A percentile compares a stretch with the other conserved stretches of the same genome.
Evolutionary conservation across 1,140 invertebrate genomes (phyloP).

Genomic region (Pseudomyrmex sp.): DNA sequence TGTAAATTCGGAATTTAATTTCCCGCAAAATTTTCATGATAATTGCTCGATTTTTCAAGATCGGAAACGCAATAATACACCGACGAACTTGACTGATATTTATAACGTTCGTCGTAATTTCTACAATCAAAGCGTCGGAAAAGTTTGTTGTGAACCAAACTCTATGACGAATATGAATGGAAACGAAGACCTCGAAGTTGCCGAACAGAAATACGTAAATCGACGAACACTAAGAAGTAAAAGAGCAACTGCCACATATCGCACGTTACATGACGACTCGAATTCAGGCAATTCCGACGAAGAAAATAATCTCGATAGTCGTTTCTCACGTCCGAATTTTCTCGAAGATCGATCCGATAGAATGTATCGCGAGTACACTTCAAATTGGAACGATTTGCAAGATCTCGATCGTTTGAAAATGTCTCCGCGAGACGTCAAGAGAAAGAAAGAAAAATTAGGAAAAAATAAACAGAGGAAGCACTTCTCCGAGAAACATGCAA

Average conservation of each 20-base stretch:
- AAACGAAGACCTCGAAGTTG: slow-evolving; percentile 16
- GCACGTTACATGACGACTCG: slow-evolving; percentile 49
- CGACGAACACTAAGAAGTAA: slow-evolving; percentile 10
- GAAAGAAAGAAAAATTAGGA: neutral
- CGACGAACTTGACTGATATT: neutral
- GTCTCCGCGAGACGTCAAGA: neutral
- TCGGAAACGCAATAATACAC: neutral
- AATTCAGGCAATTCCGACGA: slow-evolving; percentile 15
- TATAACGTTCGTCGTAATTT: neutral
- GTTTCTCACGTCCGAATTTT: neutral
- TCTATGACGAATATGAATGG: neutral
- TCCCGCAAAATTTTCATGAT: neutral
- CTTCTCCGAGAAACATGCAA: neutral
- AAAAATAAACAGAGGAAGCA: slow-evolving; percentile 16
- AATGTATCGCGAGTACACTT: neutral
- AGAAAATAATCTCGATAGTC: neutral
- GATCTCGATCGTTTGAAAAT: neutral
- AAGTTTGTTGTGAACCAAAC: neutral
- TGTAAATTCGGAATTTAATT: neutral
- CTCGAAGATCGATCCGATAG: neutral
- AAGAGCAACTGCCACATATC: neutral
- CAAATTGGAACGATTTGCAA: neutral
- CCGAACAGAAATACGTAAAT: slow-evolving; percentile 36
- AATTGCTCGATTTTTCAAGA: neutral
- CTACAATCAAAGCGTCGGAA: neutral